These are phyloP conservation scores for Brienomyrus longianalis DNA, from an alignment of 2,113 vertebrate genomes.

Conservation along the genomic window DNA sequence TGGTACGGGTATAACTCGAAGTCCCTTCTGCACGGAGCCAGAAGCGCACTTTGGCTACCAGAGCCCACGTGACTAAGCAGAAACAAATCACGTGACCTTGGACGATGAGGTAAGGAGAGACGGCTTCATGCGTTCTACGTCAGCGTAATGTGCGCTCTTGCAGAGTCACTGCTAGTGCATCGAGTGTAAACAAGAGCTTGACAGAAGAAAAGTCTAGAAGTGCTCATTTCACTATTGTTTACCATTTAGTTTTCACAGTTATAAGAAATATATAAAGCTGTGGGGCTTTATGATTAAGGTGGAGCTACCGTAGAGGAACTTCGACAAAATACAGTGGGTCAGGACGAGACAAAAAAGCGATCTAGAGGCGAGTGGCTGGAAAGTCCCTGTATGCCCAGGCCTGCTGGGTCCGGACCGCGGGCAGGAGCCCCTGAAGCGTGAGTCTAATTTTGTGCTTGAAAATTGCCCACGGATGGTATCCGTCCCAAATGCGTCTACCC, in stretches of 20 bases:
- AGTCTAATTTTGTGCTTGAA: background rate
- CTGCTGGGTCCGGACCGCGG: slow-evolving; percentile 20
- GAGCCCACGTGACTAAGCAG: background rate
- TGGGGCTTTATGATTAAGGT: background rate
- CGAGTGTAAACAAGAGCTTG: slow-evolving; percentile 57
- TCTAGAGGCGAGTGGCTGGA: slow-evolving; percentile 20
- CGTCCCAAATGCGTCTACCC: background rate
- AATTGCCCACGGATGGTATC: background rate
- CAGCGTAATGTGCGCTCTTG: slow-evolving; percentile 48
- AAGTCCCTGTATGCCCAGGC: slow-evolving; percentile 32
- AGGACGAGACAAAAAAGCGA: slow-evolving; percentile 7
- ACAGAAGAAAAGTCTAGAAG: slow-evolving; percentile 27
- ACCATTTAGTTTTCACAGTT: background rate
- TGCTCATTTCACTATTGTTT: background rate
- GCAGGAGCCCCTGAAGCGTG: slow-evolving; percentile 31
- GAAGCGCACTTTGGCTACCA: background rate
- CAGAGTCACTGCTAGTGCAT: slow-evolving; percentile 59
- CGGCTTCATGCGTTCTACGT: slow-evolving; percentile 38
- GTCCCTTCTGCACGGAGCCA: background rate
- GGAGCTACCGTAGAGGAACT: background rate
- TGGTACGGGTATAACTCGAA: background rate
- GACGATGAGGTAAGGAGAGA: slow-evolving; percentile 15
- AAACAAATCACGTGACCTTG: slow-evolving; percentile 16
- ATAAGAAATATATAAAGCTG: background rate
- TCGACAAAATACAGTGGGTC: background rate